phyloP scores from a whole-genome alignment of 2,113 vertebrate genomes.

The Eulacestoma nigropectus region DNA sequence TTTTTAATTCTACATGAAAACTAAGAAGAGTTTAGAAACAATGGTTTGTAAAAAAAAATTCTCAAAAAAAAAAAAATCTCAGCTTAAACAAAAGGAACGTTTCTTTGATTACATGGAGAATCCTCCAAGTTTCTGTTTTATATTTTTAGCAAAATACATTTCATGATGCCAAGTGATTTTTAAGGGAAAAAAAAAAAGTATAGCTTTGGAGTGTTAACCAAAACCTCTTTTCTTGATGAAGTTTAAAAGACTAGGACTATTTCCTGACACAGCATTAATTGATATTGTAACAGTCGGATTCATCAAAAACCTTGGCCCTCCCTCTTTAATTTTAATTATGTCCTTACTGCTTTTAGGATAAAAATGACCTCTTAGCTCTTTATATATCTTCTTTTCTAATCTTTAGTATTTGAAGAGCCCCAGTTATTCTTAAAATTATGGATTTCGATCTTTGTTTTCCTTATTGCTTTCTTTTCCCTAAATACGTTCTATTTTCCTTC shows the following conservation, averaged over 20 bases:
- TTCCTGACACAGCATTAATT: not conserved
- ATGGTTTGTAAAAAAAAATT: not conserved
- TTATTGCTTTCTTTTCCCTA: not conserved
- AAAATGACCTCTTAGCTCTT: not conserved
- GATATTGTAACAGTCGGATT: not conserved
- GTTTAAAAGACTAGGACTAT: not conserved
- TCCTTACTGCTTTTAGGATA: not conserved
- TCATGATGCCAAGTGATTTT: not conserved
- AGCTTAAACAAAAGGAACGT: rapidly evolving
- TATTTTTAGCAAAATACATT: not conserved
- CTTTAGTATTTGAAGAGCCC: not conserved
- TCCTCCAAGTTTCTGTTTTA: not conserved
- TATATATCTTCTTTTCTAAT: not conserved
- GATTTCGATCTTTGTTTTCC: not conserved
- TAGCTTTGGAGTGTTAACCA: not conserved
- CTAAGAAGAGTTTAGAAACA: not conserved
- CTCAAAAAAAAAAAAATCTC: not conserved
- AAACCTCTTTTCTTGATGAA: not conserved
- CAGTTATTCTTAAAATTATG: not conserved
- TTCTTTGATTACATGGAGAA: not conserved
- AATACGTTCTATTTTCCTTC: not conserved
- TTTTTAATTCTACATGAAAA: not conserved
- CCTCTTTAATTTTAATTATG: not conserved
- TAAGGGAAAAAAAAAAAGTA: not conserved
- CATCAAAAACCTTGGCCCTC: not conserved